A percentile compares a stretch with the other conserved stretches of the same genome.
Conservation (phyloP, 2,113 vertebrate genomes). For the Tapirus terrestris region DNA sequence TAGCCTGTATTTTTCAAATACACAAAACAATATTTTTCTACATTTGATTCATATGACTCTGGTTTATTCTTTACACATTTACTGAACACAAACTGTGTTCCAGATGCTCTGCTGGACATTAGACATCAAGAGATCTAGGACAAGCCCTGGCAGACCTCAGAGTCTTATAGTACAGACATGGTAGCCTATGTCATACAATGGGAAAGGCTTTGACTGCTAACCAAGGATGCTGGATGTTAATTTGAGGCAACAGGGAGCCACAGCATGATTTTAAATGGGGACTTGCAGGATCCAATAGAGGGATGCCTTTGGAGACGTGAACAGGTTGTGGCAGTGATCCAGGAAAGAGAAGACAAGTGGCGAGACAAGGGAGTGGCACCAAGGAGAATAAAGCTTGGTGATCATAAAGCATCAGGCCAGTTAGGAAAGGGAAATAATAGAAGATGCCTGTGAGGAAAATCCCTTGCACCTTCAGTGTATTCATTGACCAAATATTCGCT, state of each 20-base stretch:
- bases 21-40: conserved; percentile 36
- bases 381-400: neutral
- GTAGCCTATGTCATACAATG: neutral
- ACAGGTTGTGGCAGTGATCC: neutral
- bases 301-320: neutral
- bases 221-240: neutral
- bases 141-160: neutral
- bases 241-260: neutral
- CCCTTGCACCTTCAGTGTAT: neutral
- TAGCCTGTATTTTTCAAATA: conserved; percentile 29
- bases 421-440: neutral
- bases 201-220: neutral
- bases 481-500: neutral
- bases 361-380: neutral
- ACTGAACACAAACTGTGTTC: neutral
- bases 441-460: neutral
- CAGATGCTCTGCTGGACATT: neutral
- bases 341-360: neutral
- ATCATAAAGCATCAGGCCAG: neutral
- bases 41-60: neutral
- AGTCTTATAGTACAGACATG: neutral
- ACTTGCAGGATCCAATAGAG: neutral
- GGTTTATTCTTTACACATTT: conserved; percentile 21
- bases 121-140: neutral
- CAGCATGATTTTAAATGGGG: neutral